Percentiles rank a stretch among this genome's conserved stretches.
Evolutionary conservation across 2,797 vertebrate genomes (phyloP).

Genomic region (Hydrolagus colliei): DNA sequence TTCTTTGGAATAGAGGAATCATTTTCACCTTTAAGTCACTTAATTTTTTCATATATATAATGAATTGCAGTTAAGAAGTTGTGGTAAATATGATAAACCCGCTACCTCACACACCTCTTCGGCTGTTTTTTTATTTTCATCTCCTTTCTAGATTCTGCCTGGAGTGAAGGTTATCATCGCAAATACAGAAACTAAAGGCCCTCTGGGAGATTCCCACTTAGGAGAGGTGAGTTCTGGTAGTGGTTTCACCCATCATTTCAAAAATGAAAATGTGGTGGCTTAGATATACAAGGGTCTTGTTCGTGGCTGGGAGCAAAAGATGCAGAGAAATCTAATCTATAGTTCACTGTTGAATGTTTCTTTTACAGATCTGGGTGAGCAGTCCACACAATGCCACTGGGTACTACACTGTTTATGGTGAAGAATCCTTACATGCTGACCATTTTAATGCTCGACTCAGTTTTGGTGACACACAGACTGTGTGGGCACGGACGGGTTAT

Average conservation of each 20-base stretch:
- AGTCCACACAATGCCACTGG: conserved; percentile 89
- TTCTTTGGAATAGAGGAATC: too few relatives aligned
- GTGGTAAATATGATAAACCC: background rate
- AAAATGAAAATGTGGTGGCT: too few relatives aligned
- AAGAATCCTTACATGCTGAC: conserved; percentile 84
- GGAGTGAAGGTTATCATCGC: conserved; percentile 96
- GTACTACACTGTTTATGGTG: conserved; percentile 88
- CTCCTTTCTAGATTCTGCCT: conserved; percentile 72
- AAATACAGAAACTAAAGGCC: conserved; percentile 91
- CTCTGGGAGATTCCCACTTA: conserved; percentile 86
- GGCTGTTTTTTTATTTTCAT: background rate
- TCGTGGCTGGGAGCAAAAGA: background rate
- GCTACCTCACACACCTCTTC: background rate
- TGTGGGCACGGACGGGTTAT: conserved; percentile 89
- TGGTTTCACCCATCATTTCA: too few relatives aligned
- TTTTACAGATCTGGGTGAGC: conserved; percentile 82
- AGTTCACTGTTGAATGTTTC: background rate
- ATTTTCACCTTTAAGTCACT: too few relatives aligned
- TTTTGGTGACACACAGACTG: conserved; percentile 85
- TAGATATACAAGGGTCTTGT: too few relatives aligned
- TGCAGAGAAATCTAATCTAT: background rate
- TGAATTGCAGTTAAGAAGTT: too few relatives aligned
- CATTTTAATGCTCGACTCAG: conserved; percentile 87
- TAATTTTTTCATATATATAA: too few relatives aligned
- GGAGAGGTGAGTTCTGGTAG: conserved; percentile 69